phyloP scores from a whole-genome alignment of 2,113 vertebrate species.

The Plecotus auritus region DNA sequence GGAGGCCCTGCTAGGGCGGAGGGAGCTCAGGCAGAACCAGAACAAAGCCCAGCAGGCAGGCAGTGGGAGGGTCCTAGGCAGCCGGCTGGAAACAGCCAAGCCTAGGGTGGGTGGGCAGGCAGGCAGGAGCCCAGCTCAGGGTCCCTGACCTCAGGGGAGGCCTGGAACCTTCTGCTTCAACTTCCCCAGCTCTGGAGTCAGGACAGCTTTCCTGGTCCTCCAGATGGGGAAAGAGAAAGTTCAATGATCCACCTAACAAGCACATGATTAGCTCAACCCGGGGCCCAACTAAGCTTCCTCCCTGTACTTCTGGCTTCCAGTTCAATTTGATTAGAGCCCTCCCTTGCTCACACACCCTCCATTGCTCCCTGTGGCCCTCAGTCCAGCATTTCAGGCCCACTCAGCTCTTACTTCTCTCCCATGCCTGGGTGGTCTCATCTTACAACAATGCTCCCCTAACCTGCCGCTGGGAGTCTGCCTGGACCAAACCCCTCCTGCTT shows the following conservation, averaged over 20 bases:
- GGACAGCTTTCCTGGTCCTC: not conserved
- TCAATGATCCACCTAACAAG: not conserved
- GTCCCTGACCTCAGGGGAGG: not conserved
- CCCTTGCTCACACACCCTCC: not conserved
- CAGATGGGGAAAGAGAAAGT: not conserved
- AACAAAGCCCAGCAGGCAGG: conserved; percentile 57
- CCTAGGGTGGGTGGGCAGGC: not conserved
- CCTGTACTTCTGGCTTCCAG: not conserved
- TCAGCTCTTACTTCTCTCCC: not conserved
- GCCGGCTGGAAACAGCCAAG: conserved; percentile 39
- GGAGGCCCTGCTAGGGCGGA: conserved; percentile 17
- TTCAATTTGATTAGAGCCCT: not conserved
- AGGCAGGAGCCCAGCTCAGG: not conserved
- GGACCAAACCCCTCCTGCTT: not conserved
- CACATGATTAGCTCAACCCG: not conserved
- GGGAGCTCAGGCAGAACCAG: conserved; percentile 51
- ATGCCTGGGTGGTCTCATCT: not conserved
- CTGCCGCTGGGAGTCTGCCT: not conserved
- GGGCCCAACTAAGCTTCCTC: not conserved
- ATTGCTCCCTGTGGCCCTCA: not conserved
- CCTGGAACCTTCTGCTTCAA: not conserved
- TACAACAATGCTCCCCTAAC: no score
- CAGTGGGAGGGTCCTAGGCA: conserved; percentile 29
- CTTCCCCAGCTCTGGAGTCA: not conserved
- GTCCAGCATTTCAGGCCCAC: not conserved